Percentiles rank a stretch among this genome's conserved stretches.
These are phyloP conservation scores for Rhadinocentrus ornatus DNA, from an alignment of 2,797 vertebrate genomes.

Conservation along the genomic window DNA sequence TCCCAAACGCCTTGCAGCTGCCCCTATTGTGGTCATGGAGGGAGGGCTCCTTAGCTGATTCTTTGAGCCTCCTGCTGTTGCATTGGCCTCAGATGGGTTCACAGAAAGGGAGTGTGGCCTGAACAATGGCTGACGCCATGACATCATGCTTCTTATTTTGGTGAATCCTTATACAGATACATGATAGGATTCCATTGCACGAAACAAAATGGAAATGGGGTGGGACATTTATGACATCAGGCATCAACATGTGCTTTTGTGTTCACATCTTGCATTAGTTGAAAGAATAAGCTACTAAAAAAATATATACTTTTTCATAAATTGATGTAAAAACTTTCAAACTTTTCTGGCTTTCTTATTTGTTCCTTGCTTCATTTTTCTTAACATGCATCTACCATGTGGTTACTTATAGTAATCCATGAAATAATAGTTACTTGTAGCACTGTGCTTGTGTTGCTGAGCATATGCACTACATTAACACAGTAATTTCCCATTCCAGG, in stretches of 20 bases:
- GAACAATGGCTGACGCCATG: conserved; percentile 72
- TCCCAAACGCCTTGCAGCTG: conserved; percentile 89
- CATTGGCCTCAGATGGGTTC: conserved; percentile 63
- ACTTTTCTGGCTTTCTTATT: too few relatives aligned
- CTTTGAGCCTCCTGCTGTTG: conserved; percentile 79
- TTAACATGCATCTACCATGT: neutral
- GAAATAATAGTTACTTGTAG: too few relatives aligned
- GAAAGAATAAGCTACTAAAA: neutral
- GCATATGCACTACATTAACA: neutral
- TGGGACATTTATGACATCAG: conserved; percentile 8
- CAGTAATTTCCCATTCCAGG: too few relatives aligned
- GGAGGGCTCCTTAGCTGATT: conserved; percentile 67
- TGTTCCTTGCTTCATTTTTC: neutral
- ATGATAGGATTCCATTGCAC: conserved; percentile 76
- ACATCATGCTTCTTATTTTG: conserved; percentile 68
- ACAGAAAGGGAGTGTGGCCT: conserved; percentile 64
- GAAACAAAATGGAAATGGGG: conserved; percentile 8
- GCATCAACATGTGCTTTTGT: neutral
- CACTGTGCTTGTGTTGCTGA: neutral
- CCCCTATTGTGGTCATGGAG: conserved; percentile 79
- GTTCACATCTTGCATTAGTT: neutral
- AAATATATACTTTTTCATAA: too few relatives aligned
- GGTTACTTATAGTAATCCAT: too few relatives aligned
- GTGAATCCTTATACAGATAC: conserved; percentile 43
- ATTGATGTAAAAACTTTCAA: too few relatives aligned